phyloP scores from a whole-genome alignment of 2,113 vertebrate genomes.

The Xenopus laevis region DNA sequence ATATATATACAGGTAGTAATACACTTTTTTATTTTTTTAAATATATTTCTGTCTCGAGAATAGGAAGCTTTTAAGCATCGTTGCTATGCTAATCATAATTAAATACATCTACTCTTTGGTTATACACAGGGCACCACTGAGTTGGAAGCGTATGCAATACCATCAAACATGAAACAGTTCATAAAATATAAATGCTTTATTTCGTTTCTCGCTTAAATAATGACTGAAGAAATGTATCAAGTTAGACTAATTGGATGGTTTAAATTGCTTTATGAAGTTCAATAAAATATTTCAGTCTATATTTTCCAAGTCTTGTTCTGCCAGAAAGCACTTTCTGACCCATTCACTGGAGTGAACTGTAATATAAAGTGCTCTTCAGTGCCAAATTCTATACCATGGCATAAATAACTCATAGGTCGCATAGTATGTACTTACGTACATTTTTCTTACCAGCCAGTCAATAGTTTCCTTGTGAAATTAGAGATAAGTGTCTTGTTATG shows the following conservation, averaged over 20 bases:
- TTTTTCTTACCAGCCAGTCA: neutral
- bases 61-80: too few relatives aligned
- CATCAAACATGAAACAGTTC: neutral
- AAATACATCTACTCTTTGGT: neutral
- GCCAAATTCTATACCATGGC: neutral
- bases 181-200: neutral
- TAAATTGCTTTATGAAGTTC: neutral
- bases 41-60: too few relatives aligned
- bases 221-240: neutral
- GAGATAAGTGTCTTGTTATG: constrained; percentile 4
- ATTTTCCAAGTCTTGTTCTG: neutral
- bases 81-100: neutral
- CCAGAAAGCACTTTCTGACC: neutral
- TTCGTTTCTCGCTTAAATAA: neutral
- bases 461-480: neutral
- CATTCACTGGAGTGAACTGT: neutral
- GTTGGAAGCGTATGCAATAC: neutral
- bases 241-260: neutral
- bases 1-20: too few relatives aligned
- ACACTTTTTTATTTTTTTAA: too few relatives aligned
- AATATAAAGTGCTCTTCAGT: neutral
- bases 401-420: constrained; percentile 1
- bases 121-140: neutral
- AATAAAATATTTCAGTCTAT: constrained; percentile 3
- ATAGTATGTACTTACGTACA: neutral